A percentile compares a stretch with the other conserved stretches of the same genome.
Conservation (phyloP, 1,140 invertebrate genomes). For the Stenopsyche tienmushanensis region DNA sequence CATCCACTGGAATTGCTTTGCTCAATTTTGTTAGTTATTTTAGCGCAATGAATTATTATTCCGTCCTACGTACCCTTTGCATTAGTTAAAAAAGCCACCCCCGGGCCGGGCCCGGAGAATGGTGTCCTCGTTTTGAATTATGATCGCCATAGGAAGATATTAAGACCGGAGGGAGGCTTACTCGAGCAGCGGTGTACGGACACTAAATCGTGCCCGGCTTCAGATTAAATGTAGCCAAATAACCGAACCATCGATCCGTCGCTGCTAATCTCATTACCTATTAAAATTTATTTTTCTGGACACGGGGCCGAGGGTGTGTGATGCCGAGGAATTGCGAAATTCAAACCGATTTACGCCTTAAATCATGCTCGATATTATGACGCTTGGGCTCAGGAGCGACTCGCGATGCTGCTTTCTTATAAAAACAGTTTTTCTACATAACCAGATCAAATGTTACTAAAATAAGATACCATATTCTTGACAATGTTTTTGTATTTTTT, state of each 20-base stretch:
- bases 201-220: slow-evolving; percentile 30
- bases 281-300: no score
- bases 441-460: no score
- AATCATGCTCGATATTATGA: no score
- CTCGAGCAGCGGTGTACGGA: slow-evolving; percentile 30
- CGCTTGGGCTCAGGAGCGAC: no score
- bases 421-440: no score
- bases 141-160: slow-evolving; percentile 42
- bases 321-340: no score
- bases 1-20: slow-evolving; percentile 24
- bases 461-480: no score
- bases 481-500: no score
- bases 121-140: slow-evolving; percentile 40
- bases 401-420: no score
- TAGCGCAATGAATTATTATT: slow-evolving; percentile 36
- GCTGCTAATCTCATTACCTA: slow-evolving; percentile 12
- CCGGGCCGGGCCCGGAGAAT: background rate
- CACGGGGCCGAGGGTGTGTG: no score
- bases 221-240: slow-evolving; percentile 23
- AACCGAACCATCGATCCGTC: slow-evolving; percentile 13
- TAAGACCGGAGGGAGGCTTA: slow-evolving; percentile 27
- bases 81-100: slow-evolving; percentile 39
- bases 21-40: slow-evolving; percentile 36
- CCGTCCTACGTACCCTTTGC: slow-evolving; percentile 35
- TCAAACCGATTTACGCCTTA: no score